Evolutionary conservation across 2,797 vertebrate genomes (phyloP), one percentile per base, ranked within the genome.

Genomic region (Anabas testudineus): DNA sequence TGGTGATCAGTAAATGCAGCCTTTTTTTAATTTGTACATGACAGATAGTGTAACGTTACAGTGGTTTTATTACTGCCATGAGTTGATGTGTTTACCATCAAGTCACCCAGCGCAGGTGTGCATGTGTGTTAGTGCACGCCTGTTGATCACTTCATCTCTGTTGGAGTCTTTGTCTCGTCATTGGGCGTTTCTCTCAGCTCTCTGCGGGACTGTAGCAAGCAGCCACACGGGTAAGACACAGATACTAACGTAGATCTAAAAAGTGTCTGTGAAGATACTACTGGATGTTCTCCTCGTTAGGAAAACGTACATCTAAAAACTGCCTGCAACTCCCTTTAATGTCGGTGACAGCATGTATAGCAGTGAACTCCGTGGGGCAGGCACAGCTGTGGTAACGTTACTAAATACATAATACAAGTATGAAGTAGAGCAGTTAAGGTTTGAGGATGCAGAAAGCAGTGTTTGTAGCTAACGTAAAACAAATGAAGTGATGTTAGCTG

Each of bases 61-160:
- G 15, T 15, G n/a, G 9, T 28, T 0, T 47, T 12, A 34, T 1
- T 2, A 2, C 3, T 2, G 3, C 4, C 13, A 2, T 0, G 39
- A 7, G 14, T 16, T 16, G 12, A 41, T 41, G 18, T 39, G 14
- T 56, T 21, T 3, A 42, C 14, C 7, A 18, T 24, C 53, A 26
- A 18, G 10, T 46, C 14, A 24, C 0, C 14, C 10, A 4, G 24
- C 37, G n/a, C 72, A 62, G 58, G 57, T 62, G 43, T 19, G 53
- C 60, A 14, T 56, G 14, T 30, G 15, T 13, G 16, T 42, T 14
- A 5, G 39, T 2, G 55, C 8, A 22, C 12, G 18, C 5, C 26
- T 18, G 1, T 10, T 10, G 16, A 4, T 26, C 19, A 13, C 2
- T 37, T 18, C 14, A 2, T 26, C 2, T 24, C 2, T 15, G 18